These are phyloP conservation scores for Strigamia transsilvanica DNA, from an alignment of 2,888 invertebrate species.

Conservation along the genomic window DNA sequence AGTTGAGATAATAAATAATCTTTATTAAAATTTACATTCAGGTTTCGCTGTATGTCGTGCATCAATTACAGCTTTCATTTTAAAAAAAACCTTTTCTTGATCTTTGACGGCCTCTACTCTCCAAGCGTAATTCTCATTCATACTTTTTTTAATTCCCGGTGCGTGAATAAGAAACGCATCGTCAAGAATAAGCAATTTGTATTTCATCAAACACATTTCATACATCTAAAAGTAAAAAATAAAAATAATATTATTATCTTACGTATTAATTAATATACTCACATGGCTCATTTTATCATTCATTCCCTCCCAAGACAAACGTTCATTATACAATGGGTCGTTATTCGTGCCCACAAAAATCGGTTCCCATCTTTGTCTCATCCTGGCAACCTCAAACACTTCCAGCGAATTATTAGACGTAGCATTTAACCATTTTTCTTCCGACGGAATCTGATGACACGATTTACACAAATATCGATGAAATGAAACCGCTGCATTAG, in stretches of 20 bases:
- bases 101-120: not conserved
- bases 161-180: slow-evolving; percentile 93
- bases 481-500: slow-evolving; percentile 72
- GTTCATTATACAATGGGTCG: slow-evolving; percentile 85
- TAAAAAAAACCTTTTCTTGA: not conserved
- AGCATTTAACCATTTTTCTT: slow-evolving; percentile 73
- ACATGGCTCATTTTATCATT: slow-evolving; percentile 97
- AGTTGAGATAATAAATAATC: not conserved
- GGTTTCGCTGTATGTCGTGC: not conserved
- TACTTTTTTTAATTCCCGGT: slow-evolving; percentile 85
- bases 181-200: slow-evolving; percentile 90
- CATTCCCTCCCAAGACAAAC: slow-evolving; percentile 93
- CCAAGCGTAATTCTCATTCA: slow-evolving; percentile 59
- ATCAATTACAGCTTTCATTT: not conserved
- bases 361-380: slow-evolving; percentile 90
- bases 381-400: slow-evolving; percentile 66
- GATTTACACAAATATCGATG: slow-evolving; percentile 75
- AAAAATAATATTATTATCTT: not conserved
- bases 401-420: slow-evolving; percentile 62
- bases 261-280: slow-evolving; percentile 57
- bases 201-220: slow-evolving; percentile 86
- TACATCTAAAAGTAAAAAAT: slow-evolving; percentile 75
- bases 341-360: slow-evolving; percentile 90
- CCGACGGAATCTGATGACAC: slow-evolving; percentile 78
- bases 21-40: not conserved